phyloP scores from a whole-genome alignment of 2,888 invertebrate genomes.

The Entomobrya proxima region DNA sequence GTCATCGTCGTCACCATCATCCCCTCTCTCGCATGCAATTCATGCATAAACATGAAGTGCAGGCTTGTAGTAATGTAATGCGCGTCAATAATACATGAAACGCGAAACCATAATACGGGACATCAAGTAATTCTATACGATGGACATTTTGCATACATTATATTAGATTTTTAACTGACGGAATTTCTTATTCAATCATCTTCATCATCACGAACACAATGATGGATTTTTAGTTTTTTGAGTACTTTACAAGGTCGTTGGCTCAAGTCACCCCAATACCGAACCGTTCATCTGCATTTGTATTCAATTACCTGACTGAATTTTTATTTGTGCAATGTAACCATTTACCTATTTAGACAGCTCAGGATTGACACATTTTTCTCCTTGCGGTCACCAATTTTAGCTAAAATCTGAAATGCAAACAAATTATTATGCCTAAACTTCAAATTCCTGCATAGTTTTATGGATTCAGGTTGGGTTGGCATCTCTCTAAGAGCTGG shows the following conservation, averaged over 20 bases:
- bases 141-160: not conserved
- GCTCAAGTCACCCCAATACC: conserved; percentile 21
- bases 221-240: conserved; percentile 33
- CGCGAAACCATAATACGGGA: not conserved
- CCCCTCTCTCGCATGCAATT: not conserved
- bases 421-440: too few species aligned
- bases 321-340: not conserved
- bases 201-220: not conserved
- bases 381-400: not conserved
- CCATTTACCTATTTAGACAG: not conserved
- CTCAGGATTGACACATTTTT: conserved; percentile 4
- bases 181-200: conserved; percentile 1
- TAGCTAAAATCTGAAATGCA: not conserved
- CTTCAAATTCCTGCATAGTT: too few species aligned
- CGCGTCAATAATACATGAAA: not conserved
- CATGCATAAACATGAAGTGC: conserved; percentile 26
- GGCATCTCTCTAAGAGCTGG: not conserved
- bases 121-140: not conserved
- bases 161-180: not conserved
- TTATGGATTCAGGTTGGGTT: too few species aligned
- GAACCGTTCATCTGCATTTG: not conserved
- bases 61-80: not conserved
- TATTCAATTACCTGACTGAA: not conserved
- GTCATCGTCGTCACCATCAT: not conserved
- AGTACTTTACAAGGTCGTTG: conserved; percentile 52